Percentiles rank a stretch among this genome's conserved stretches.
Evolutionary conservation across 2,113 vertebrate species (phyloP).

Genomic region (Hydropotes inermis): DNA sequence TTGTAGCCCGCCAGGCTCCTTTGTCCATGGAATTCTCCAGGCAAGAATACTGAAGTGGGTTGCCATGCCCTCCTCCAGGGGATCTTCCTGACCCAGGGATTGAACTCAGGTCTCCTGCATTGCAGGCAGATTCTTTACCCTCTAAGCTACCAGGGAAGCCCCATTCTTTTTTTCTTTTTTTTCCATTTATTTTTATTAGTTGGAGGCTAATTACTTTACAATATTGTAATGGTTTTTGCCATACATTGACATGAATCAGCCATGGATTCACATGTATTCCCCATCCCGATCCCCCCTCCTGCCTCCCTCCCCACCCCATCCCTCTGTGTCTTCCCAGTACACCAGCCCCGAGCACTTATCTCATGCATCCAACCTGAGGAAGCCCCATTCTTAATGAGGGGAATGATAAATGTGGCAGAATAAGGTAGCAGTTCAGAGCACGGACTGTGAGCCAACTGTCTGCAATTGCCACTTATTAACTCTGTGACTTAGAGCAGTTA

Average conservation of each 20-base stretch:
- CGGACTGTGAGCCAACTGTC: not conserved
- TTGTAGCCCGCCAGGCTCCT: not conserved
- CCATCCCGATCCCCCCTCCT: too few species aligned
- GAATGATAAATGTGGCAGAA: not conserved
- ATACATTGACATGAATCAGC: too few species aligned
- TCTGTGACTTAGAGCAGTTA: not conserved
- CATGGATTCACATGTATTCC: too few species aligned
- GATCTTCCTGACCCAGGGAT: not conserved
- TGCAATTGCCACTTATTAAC: not conserved
- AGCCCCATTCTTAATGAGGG: not conserved
- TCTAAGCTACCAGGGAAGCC: not conserved
- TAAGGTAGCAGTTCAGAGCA: not conserved
- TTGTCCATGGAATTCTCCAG: not conserved
- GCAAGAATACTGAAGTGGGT: not conserved
- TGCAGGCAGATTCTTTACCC: not conserved
- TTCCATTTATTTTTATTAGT: too few species aligned
- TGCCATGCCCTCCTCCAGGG: not conserved
- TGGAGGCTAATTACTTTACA: too few species aligned
- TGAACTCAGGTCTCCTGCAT: not conserved
- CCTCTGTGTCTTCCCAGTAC: too few species aligned
- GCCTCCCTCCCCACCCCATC: too few species aligned
- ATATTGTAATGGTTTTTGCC: too few species aligned
- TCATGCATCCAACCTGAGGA: not conserved
- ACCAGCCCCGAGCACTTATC: too few species aligned
- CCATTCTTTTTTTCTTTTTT: not conserved